Evolutionary conservation across 2,888 invertebrate species (phyloP), one percentile per base, ranked within the genome.

Genomic region (Trachelus tabidus): DNA sequence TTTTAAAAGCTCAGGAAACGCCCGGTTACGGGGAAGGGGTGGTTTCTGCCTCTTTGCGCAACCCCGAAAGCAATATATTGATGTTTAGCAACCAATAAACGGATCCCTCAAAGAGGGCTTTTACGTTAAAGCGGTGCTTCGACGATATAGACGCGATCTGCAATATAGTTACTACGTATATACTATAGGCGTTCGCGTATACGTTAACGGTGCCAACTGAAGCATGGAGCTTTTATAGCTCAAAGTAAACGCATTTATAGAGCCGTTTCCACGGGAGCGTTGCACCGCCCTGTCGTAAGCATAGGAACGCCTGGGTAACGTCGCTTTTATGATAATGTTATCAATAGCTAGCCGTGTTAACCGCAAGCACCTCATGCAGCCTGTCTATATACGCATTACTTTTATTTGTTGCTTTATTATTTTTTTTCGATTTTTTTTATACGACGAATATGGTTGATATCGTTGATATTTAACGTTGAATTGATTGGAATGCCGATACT

Each of bases 31-130:
- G 56, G 56, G 23, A 56, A 56, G 56, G 56, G 56, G 23, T 56
- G 56, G 56, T 71, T 34, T 71, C 71, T 31, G 71, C 31, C 87
- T 86, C 87, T 88, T 87, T 87, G 87, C 86, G 85, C 85, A 83
- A 85, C 84, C 84, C 86, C 84, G 85, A 89, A 89, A 89, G 91
- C 91, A 90, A 91, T 91, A 90, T 90, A 91, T 91, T 89, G 91
- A 90, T 91, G 91, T 91, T 91, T 91, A 91, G 91, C 91, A 91
- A 91, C 91, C 91, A 91, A 91, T 91, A 91, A 91, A 91, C 89
- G 90, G 89, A 90, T 91, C 90, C 88, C 87, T 91, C 90, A 90
- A 91, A 90, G 91, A 89, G 90, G 86, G 90, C 90, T 91, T 91
- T 91, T 89, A 90, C 89, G 87, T 86, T 89, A 89, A 89, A 90